Base-by-base conservation (phyloP, 2,113 vertebrate genomes). In the Rissa tridactyla region DNA sequence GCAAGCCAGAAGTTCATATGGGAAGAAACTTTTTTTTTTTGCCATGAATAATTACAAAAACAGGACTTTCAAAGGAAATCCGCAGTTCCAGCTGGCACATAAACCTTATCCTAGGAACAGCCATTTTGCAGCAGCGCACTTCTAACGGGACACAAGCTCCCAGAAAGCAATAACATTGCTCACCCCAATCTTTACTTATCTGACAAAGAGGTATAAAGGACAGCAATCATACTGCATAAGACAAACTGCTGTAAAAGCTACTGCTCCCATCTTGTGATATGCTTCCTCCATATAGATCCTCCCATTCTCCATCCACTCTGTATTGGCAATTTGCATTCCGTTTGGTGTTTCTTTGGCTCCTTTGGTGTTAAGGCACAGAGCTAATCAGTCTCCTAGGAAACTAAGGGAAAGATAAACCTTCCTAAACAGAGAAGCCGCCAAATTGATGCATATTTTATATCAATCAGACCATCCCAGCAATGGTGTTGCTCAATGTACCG, bases 61-160 rank as follows among this genome's bases (percentile, higher is more conserved):
- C 85, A 89, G 89, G 66, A 89, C 55, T 89, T 94, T 75, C 64
- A 73, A 82, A 92, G 92, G 77, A 92, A 92, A 86, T n/a, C 77
- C 54, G 78, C 66, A n/a, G 66, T 65, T 95, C 85, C 85, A 94
- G 85, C 85, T 92, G 92, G 94, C 85, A 82, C 52, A 61, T 10
- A 23, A 42, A 27, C 61, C n/a, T 46, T 8, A 47, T 12, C 81
- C 71, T 11, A 54, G 22, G 44, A 86, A 38, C 27, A 49, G 77
- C 82, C 89, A 86, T 82, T 54, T 49, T 79, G 86, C 65, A 92
- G 92, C 76, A 64, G 32, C 3, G 2, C 20, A n/a, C 21, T 82
- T 64, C 38, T 30, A 27, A 78, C 1, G 6, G 42, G 62, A 40
- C 62, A 49, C n/a, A 6, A 75, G 27, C 19, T 70, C 73, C 65